Evolutionary conservation across 2,113 vertebrate species (phyloP).

Genomic region (Mobula hypostoma): DNA sequence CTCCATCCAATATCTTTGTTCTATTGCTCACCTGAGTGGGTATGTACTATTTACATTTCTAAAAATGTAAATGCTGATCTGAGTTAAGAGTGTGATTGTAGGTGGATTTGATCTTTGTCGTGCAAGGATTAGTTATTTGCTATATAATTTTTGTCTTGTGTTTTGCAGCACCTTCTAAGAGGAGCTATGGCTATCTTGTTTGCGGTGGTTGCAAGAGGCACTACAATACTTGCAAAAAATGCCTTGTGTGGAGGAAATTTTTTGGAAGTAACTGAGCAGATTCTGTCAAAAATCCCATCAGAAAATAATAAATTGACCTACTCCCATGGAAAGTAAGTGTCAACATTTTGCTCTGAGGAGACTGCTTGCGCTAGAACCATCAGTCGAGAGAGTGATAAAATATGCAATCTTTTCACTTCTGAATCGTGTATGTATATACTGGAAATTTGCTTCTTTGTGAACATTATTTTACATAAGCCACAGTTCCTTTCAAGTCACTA

Average conservation of each 20-base stretch:
- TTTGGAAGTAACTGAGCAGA: constrained; percentile 94
- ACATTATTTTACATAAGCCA: not conserved
- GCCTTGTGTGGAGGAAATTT: constrained; percentile 96
- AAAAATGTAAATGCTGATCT: not conserved
- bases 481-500: not conserved
- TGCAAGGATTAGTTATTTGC: constrained; percentile 20
- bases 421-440: not conserved
- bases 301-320: constrained; percentile 98
- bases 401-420: not conserved
- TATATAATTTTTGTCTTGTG: constrained; percentile 40
- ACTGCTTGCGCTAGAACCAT: not conserved
- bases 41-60: too few species aligned
- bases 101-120: not conserved
- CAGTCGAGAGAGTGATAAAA: not conserved
- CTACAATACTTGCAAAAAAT: constrained; percentile 91
- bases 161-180: constrained; percentile 37
- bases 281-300: constrained; percentile 88
- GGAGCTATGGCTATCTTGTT: constrained; percentile 92
- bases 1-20: not conserved
- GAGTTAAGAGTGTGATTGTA: not conserved
- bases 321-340: constrained; percentile 83
- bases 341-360: not conserved
- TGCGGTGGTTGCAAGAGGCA: constrained; percentile 88
- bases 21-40: not conserved
- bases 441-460: not conserved